Conservation (phyloP, 1,140 invertebrate species). For the Ericerus pela region DNA sequence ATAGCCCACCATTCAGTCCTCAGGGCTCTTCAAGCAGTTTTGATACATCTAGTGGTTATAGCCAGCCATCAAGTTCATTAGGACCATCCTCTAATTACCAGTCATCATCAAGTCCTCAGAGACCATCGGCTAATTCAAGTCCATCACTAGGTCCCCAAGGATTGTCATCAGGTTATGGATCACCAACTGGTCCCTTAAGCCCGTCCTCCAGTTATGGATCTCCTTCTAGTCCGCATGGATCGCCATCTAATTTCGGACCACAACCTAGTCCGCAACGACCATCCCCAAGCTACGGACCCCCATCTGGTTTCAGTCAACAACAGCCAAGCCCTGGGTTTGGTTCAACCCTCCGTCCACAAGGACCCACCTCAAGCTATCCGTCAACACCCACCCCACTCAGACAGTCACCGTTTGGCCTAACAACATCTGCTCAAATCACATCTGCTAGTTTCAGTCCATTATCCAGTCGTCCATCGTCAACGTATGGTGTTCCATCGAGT, state of each 20-base stretch:
- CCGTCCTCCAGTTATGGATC: slow-evolving; percentile 20
- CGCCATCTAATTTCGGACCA: no score
- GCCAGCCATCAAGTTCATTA: slow-evolving; percentile 23
- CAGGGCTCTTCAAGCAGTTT: slow-evolving; percentile 18
- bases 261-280: no score
- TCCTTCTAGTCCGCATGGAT: neutral
- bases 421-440: no score
- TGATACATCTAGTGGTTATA: neutral
- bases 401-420: no score
- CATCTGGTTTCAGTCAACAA: no score
- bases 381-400: no score
- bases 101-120: slow-evolving; percentile 20
- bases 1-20: slow-evolving; percentile 15
- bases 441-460: no score
- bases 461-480: neutral
- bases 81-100: slow-evolving; percentile 18
- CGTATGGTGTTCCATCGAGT: neutral
- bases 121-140: slow-evolving; percentile 23
- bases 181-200: slow-evolving; percentile 1
- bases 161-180: slow-evolving; percentile 22
- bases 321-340: no score
- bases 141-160: slow-evolving; percentile 29
- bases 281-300: no score
- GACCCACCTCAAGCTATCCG: no score
- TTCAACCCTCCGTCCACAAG: no score